Conservation (phyloP, 2,797 vertebrate genomes). For the Epinephelus malabaricus region DNA sequence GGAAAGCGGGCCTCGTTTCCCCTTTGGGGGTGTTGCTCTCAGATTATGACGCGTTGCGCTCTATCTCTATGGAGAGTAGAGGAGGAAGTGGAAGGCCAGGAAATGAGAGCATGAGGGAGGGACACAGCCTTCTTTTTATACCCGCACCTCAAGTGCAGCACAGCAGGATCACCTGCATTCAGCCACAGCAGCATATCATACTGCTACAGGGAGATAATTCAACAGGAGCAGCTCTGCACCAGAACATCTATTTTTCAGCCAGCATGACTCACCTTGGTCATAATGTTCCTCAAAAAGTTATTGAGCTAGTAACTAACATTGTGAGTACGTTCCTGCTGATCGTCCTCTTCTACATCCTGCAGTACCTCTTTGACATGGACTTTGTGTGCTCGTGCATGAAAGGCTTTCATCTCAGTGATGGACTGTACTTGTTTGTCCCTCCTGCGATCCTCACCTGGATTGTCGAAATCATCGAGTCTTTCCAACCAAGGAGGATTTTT, state of each 20-base stretch:
- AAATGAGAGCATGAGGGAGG: too few relatives aligned
- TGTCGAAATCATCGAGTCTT: conserved; percentile 4
- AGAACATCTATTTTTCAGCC: not conserved
- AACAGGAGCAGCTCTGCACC: not conserved
- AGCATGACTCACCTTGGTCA: not conserved
- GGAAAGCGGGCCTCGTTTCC: too few relatives aligned
- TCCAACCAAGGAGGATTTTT: not conserved
- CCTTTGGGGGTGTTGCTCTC: too few relatives aligned
- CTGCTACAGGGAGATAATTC: not conserved
- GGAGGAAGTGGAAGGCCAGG: too few relatives aligned
- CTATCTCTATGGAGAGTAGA: too few relatives aligned
- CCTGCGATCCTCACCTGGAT: conserved; percentile 35
- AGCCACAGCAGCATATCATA: too few relatives aligned
- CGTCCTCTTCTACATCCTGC: conserved; percentile 32
- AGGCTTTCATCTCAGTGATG: fast-evolving
- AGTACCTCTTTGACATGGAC: conserved; percentile 45
- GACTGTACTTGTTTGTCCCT: not conserved
- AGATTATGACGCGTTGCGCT: too few relatives aligned
- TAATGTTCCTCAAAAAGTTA: not conserved
- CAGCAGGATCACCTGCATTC: too few relatives aligned
- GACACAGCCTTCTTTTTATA: too few relatives aligned
- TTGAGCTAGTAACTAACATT: not conserved
- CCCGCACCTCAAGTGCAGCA: too few relatives aligned
- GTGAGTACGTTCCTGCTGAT: conserved; percentile 34
- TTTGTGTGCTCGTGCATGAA: conserved; percentile 40